Percentiles rank a stretch among this genome's conserved stretches.
Evolutionary conservation across 2,113 vertebrate genomes (phyloP).

Genomic region (Lepisosteus osseus): DNA sequence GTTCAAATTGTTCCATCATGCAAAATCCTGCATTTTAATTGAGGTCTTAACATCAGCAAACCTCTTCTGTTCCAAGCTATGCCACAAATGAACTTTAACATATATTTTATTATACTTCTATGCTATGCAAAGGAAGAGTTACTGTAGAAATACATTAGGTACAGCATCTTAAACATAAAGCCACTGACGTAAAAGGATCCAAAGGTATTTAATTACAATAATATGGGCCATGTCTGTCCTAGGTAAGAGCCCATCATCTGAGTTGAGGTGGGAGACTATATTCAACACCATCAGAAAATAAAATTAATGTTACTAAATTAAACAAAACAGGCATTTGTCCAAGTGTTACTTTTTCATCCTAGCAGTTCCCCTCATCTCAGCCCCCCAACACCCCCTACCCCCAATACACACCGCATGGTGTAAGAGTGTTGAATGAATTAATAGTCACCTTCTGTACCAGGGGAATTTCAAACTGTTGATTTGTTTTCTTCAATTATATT

Average conservation of each 20-base stretch:
- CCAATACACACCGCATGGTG: background rate
- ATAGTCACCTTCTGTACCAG: slow-evolving; percentile 39
- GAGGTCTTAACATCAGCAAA: no score
- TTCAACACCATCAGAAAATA: background rate
- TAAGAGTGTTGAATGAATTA: slow-evolving; percentile 37
- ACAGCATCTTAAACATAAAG: no score
- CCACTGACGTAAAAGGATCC: no score
- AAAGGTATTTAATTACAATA: no score
- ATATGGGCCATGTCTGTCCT: no score
- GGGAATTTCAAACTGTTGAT: slow-evolving; percentile 35
- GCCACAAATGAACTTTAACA: no score
- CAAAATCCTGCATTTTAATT: no score
- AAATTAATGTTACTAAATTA: slow-evolving; percentile 1
- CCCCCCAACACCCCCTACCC: background rate
- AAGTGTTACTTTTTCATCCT: background rate
- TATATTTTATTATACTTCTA: no score
- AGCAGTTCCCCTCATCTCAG: background rate
- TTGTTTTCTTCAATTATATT: slow-evolving; percentile 40
- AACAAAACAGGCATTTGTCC: background rate
- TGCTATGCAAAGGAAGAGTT: no score
- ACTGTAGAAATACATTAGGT: no score
- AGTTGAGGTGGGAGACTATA: background rate
- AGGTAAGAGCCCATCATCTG: background rate
- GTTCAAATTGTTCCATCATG: no score
- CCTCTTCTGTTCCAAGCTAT: no score